Base-by-base conservation (phyloP, 37 sponge, comb jelly and placozoan species). In the Corticium candelabrum region DNA sequence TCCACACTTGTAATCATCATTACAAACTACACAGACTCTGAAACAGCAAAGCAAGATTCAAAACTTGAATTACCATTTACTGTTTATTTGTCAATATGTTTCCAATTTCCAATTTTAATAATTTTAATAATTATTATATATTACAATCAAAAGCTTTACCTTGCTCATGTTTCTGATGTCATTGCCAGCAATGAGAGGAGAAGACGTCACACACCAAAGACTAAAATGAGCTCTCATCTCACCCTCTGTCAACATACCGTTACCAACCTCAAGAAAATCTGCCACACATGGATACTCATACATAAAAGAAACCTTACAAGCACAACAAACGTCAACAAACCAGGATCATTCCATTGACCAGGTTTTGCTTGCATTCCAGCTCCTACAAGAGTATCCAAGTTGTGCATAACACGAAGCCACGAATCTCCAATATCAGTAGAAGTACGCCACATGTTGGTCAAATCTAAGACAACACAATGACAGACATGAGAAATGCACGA, bases 121-220 rank as follows among this genome's bases (percentile, higher is more conserved):
- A 50, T 50, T 50, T 50, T 50, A 27, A 27, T 50, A 11, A 27
- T 50, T 50, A 11, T 50, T 50, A 11, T 50, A 50, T n/a, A n/a
- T n/a, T n/a, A n/a, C n/a, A n/a, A n/a, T n/a, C n/a, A n/a, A 43
- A 11, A 43, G 29, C 21, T 32, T 70, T 29, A 70, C 73, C 5
- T 4, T 15, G 31, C 5, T 15, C 73, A 70, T 70, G 36, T 15
- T 70, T 4, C 29, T 70, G 7, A 70, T 4, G 73, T 70, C 73
- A 15, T 70, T 70, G 5, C 73, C 73, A 70, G 73, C 73, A 5
- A 70, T 70, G 7, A 70, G 73, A 4, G 73, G 73, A 15, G 73
- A 29, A 29, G 73, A 70, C 36, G 73, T 70, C 31, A 70, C 73
- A 34, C 73, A 70, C 73, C 73, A 70, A 7, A 70, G 73, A 34